Conservation (phyloP, 2,113 vertebrate species). For the Dromaius novaehollandiae region DNA sequence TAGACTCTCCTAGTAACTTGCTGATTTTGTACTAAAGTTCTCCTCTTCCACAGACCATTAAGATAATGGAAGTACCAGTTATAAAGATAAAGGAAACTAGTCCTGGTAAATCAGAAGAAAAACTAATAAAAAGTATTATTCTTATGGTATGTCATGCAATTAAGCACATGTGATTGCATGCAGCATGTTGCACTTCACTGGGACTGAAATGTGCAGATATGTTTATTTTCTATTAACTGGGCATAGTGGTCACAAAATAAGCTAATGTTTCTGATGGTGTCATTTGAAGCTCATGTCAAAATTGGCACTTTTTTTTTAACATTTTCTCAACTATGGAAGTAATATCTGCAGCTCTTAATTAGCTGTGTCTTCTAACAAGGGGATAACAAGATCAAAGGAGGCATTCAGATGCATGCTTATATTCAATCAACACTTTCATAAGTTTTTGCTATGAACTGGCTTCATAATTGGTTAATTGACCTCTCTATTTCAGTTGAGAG, state of each 20-base stretch:
- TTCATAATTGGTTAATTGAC: background rate
- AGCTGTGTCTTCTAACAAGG: background rate
- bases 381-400: background rate
- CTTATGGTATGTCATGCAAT: slow-evolving; percentile 90
- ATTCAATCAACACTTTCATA: background rate
- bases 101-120: slow-evolving; percentile 87
- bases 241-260: background rate
- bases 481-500: background rate
- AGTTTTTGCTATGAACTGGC: slow-evolving; percentile 45
- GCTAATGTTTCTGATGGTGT: background rate
- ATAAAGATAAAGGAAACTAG: slow-evolving; percentile 95
- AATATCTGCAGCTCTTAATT: background rate
- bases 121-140: slow-evolving; percentile 96
- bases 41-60: slow-evolving; percentile 91
- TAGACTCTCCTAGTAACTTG: background rate
- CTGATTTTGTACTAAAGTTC: slow-evolving; percentile 71
- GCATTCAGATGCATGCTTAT: background rate
- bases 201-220: background rate
- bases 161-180: slow-evolving; percentile 65
- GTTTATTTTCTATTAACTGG: background rate
- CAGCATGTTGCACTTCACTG: slow-evolving; percentile 74
- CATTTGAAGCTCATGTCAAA: background rate
- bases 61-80: slow-evolving; percentile 96
- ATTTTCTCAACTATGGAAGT: background rate
- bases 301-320: background rate